These are phyloP conservation scores for Urocolius indicus DNA, from an alignment of 2,113 vertebrate species.

Conservation along the genomic window DNA sequence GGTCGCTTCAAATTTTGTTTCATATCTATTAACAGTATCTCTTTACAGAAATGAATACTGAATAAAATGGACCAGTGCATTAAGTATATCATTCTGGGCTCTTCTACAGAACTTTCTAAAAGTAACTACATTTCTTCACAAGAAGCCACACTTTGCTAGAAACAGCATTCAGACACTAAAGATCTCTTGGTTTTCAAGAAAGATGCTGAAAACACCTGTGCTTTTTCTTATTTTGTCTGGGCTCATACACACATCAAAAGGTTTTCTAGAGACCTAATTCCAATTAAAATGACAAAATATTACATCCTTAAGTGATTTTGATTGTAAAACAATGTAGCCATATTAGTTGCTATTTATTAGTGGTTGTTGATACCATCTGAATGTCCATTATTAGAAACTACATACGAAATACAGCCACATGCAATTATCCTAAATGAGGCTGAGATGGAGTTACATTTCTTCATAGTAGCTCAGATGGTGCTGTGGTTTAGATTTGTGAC, in stretches of 20 bases:
- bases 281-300: neutral
- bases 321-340: neutral
- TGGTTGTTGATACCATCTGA: neutral
- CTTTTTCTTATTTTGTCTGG: neutral
- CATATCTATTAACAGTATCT: neutral
- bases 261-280: neutral
- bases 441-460: neutral
- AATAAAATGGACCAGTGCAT: neutral
- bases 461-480: neutral
- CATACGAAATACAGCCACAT: accelerated
- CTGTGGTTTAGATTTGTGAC: neutral
- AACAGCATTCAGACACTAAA: neutral
- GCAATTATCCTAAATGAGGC: neutral
- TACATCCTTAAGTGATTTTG: neutral
- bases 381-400: neutral
- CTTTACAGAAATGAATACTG: neutral
- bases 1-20: neutral
- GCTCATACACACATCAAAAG: neutral
- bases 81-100: neutral
- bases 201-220: neutral
- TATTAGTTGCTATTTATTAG: neutral
- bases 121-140: neutral
- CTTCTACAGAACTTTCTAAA: neutral
- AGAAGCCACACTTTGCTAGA: neutral
- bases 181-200: neutral